These are phyloP conservation scores for Sabatieria punctata DNA, from an alignment of 2,888 invertebrate genomes.

Conservation along the genomic window DNA sequence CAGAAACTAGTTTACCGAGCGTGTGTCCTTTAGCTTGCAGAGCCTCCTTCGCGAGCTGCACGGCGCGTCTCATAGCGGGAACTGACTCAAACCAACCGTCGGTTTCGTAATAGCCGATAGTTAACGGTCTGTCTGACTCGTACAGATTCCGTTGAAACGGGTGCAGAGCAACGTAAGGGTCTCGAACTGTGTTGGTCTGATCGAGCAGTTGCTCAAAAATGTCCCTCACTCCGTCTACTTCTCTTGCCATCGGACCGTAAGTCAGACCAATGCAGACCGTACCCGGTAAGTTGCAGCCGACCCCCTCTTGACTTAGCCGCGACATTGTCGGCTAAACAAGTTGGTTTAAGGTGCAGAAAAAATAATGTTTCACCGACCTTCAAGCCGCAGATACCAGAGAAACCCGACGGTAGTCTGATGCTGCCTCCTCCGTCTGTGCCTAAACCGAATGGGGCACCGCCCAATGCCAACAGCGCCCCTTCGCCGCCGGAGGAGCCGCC, in stretches of 20 bases:
- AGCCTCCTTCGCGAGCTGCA: conserved; percentile 19
- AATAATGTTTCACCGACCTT: conserved; percentile 15
- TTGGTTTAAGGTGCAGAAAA: too few relatives aligned
- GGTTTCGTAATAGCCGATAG: conserved; percentile 23
- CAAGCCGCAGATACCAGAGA: conserved; percentile 33
- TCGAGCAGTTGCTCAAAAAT: conserved; percentile 8
- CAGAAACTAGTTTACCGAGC: too few relatives aligned
- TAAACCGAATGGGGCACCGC: conserved; percentile 34
- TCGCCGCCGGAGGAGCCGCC: conserved; percentile 36
- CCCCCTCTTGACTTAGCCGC: too few relatives aligned
- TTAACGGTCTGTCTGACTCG: neutral
- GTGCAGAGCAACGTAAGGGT: conserved; percentile 24
- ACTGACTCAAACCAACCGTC: conserved; percentile 22
- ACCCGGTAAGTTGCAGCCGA: too few relatives aligned
- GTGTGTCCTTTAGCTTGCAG: conserved; percentile 25
- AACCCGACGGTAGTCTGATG: conserved; percentile 33
- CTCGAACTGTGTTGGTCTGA: conserved; percentile 24
- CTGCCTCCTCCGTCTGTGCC: conserved; percentile 36
- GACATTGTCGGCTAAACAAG: too few relatives aligned
- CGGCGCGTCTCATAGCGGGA: conserved; percentile 23
- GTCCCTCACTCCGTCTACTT: neutral
- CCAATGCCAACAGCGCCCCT: conserved; percentile 31
- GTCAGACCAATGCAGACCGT: neutral
- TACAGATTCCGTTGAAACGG: conserved; percentile 18
- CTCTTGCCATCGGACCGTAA: neutral